These are phyloP conservation scores for Bombycilla garrulus DNA, from an alignment of 2,113 vertebrate genomes.

Conservation along the genomic window DNA sequence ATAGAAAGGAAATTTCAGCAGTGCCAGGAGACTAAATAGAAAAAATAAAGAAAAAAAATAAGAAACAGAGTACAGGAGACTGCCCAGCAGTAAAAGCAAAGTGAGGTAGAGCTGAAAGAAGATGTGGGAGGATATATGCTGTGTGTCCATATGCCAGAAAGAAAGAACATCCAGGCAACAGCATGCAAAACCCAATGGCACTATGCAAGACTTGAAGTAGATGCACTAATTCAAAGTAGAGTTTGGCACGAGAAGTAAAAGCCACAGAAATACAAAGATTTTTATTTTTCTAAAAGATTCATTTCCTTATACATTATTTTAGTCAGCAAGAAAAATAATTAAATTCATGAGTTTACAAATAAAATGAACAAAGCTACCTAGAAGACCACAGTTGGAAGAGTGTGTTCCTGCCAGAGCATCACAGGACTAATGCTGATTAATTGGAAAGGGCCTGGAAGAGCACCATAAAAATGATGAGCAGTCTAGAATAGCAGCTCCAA, in stretches of 20 bases:
- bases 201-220: not conserved
- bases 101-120: not conserved
- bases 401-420: not conserved
- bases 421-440: not conserved
- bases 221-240: not conserved
- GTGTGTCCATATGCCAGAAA: not conserved
- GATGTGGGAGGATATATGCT: not conserved
- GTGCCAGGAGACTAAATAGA: not conserved
- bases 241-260: not conserved
- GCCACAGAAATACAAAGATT: not conserved
- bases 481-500: not conserved
- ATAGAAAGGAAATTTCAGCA: not conserved
- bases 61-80: not conserved
- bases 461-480: not conserved
- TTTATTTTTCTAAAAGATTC: not conserved
- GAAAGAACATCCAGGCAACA: not conserved
- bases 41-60: not conserved
- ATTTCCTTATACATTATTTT: not conserved
- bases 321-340: not conserved
- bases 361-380: not conserved
- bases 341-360: not conserved
- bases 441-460: not conserved
- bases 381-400: not conserved
- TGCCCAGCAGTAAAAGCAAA: not conserved
- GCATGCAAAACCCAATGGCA: not conserved